Evolutionary conservation across 1,140 invertebrate species (phyloP), one percentile per base, ranked within the genome.

Genomic region (Nymphalis io): DNA sequence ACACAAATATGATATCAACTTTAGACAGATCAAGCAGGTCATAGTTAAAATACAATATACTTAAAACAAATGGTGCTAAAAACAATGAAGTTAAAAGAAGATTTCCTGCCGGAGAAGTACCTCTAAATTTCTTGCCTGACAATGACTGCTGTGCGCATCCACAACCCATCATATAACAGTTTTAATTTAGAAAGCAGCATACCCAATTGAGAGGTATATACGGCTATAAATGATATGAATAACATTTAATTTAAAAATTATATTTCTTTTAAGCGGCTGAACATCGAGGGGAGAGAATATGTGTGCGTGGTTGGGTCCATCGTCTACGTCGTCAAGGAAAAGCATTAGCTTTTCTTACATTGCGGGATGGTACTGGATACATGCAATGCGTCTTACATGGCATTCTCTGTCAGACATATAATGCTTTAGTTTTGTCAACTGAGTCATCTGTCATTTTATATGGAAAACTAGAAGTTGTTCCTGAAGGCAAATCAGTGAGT

Each of bases 301-400:
- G 96, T 85, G 88, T 99, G 12, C 96, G 92, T 90, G 99, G 98
- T 12, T 99, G 98, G 98, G 97, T 98, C 11, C 98, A 99, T 92
- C 93, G 98, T 16, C 84, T 99, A 0, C 93, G 99, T 62, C 93
- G 96, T 61, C 98, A 99, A 93, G 98, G 98, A 0, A 98, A 98
- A 90, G 92, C 95, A 1, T 92, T 99, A 57, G 98, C 98, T 92
- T 99, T 99, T 87, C 93, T 99, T 13, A 97, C 98, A 0, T 87
- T 99, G 3, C 93, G 99, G 73, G 99, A 99, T 93, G 99, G 99
- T 23, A 96, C 97, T 60, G 99, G 98, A 1, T 99, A 96, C 87
- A 85, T 99, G 21, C 99, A 99, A 87, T 97, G 96, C 88, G 96
- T 99, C 3, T 89, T 99, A 0, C 95, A 93, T 73, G 96, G 99